Evolutionary conservation across 2,888 invertebrate genomes (phyloP).

Genomic region (Pterobdella sp.): DNA sequence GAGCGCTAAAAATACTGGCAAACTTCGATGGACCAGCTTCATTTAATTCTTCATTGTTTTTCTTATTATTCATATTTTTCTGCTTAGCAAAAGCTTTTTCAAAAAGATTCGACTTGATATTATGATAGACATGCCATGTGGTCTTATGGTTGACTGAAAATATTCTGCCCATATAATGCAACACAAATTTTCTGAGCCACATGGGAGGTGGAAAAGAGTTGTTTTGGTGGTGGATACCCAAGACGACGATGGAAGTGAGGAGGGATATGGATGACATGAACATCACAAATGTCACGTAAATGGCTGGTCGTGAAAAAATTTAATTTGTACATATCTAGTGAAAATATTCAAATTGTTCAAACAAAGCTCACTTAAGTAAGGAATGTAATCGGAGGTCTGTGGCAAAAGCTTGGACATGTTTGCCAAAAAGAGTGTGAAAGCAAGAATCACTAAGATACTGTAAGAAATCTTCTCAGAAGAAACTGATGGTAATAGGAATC

Average conservation of each 20-base stretch:
- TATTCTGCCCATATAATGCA: neutral
- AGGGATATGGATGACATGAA: slow-evolving; percentile 9
- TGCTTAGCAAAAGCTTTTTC: neutral
- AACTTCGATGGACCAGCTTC: neutral
- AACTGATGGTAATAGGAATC: slow-evolving; percentile 8
- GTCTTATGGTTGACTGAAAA: slow-evolving; percentile 6
- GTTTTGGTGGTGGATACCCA: slow-evolving; percentile 20
- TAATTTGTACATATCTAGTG: neutral
- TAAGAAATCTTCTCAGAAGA: slow-evolving; percentile 8
- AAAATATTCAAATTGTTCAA: neutral
- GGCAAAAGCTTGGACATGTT: slow-evolving; percentile 3
- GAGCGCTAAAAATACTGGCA: neutral
- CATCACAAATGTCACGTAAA: slow-evolving; percentile 22
- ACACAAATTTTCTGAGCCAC: slow-evolving; percentile 5
- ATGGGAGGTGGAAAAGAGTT: neutral
- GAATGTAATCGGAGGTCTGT: slow-evolving; percentile 11
- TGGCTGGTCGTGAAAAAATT: neutral
- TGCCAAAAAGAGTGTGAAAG: slow-evolving; percentile 25
- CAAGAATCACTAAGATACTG: slow-evolving; percentile 13
- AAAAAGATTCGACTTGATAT: neutral
- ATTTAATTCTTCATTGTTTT: too few species aligned
- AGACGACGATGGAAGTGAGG: slow-evolving; percentile 17
- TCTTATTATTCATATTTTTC: too few species aligned
- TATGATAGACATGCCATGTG: neutral
- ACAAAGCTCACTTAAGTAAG: slow-evolving; percentile 3